Percentiles rank a stretch among this genome's conserved stretches.
Evolutionary conservation across 1,140 invertebrate species (phyloP).

Genomic region (Schlechtendalia chinensis): DNA sequence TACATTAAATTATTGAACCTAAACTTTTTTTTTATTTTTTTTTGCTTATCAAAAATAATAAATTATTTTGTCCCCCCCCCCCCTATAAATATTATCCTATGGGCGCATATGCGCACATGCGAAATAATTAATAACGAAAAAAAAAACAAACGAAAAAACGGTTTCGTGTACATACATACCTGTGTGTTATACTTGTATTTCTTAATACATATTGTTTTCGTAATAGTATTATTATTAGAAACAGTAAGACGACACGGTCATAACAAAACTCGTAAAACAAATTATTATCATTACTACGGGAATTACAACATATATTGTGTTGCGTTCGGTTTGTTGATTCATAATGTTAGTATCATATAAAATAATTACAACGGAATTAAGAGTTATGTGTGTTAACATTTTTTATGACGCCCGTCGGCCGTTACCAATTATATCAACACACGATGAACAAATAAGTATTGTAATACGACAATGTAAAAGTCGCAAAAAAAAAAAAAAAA

Average conservation of each 20-base stretch:
- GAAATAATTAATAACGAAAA: not conserved
- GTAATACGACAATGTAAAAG: too few species aligned
- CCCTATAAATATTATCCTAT: too few species aligned
- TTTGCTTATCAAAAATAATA: too few species aligned
- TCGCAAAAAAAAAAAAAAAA: not conserved
- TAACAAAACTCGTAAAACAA: not conserved
- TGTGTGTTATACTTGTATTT: not conserved
- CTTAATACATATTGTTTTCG: not conserved
- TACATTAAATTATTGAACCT: too few species aligned
- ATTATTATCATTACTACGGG: conserved; percentile 12
- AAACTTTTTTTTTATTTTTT: too few species aligned
- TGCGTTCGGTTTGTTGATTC: not conserved
- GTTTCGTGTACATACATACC: not conserved
- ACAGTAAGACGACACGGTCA: too few species aligned
- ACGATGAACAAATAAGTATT: not conserved
- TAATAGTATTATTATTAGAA: not conserved
- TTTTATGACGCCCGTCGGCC: not conserved
- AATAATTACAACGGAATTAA: conserved; percentile 10
- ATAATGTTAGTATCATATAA: too few species aligned
- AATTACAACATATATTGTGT: conserved; percentile 4
- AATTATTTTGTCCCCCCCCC: too few species aligned
- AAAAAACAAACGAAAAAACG: not conserved
- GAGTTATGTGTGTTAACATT: not conserved
- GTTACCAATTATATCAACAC: not conserved
- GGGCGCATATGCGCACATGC: not conserved